phyloP scores from a whole-genome alignment of 92 coral and sea anemone species.

The Zoanthus gigantus region DNA sequence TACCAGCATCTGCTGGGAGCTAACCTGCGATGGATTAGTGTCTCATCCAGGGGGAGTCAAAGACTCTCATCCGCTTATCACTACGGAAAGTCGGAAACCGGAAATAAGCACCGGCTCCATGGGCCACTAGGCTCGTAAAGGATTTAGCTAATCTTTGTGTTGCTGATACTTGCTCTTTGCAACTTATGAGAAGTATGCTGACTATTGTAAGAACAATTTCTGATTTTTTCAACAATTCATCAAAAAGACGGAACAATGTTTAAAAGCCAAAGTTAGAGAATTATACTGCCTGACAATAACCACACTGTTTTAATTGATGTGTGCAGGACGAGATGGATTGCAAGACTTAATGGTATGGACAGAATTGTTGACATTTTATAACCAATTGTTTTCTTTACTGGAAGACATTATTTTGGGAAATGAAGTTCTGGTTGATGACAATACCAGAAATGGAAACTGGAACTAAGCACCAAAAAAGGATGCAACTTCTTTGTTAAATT shows the following conservation, averaged over 20 bases:
- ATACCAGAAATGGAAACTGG: conserved; percentile 31
- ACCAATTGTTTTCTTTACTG: conserved; percentile 34
- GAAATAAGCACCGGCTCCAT: too few species aligned
- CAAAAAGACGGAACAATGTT: conserved; percentile 3
- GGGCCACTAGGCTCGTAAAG: too few species aligned
- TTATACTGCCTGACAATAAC: neutral
- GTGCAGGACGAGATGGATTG: neutral
- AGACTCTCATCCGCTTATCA: too few species aligned
- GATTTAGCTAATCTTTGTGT: too few species aligned
- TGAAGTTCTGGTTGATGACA: conserved; percentile 12
- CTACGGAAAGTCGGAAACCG: too few species aligned
- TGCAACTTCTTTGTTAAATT: conserved; percentile 26
- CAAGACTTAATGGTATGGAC: conserved; percentile 7
- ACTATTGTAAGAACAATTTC: conserved; percentile 44
- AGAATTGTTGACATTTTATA: conserved; percentile 51
- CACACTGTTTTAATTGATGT: neutral
- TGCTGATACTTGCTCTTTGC: neutral
- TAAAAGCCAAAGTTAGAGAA: conserved; percentile 29
- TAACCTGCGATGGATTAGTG: too few species aligned
- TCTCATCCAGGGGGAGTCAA: too few species aligned
- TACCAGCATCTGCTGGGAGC: too few species aligned
- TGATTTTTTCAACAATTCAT: conserved; percentile 53
- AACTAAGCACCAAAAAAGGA: conserved; percentile 12
- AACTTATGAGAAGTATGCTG: too few species aligned
- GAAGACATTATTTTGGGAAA: conserved; percentile 50